Percentiles rank a stretch among this genome's conserved stretches.
Evolutionary conservation across 2,797 vertebrate species (phyloP).

Genomic region (Sardinella longiceps): DNA sequence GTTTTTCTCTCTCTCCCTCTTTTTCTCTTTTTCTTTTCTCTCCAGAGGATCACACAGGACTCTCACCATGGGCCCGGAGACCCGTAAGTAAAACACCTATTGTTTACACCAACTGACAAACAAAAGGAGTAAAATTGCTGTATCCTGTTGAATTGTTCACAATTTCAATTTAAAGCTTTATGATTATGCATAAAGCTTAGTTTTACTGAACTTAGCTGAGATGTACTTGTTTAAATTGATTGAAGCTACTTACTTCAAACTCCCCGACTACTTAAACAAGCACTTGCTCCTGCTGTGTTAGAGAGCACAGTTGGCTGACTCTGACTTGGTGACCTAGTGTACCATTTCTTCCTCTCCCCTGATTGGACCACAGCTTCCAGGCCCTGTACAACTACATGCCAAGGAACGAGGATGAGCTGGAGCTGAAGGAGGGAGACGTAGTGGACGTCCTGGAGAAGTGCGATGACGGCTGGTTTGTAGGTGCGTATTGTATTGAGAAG

Average conservation of each 20-base stretch:
- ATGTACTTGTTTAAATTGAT: no score
- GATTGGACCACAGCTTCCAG: constrained; percentile 82
- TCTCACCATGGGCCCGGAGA: constrained; percentile 74
- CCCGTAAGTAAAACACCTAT: constrained; percentile 68
- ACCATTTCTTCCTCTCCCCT: background rate
- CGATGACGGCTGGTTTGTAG: constrained; percentile 99
- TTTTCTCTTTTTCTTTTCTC: constrained; percentile 24
- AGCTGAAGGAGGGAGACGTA: constrained; percentile 94
- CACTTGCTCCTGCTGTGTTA: no score
- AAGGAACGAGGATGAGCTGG: constrained; percentile 96
- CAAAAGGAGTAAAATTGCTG: no score
- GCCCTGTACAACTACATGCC: constrained; percentile 95
- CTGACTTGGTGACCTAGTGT: background rate
- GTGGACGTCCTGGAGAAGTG: constrained; percentile 98
- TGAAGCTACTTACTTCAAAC: no score
- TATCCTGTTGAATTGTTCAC: no score
- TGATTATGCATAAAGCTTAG: background rate
- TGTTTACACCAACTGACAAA: background rate
- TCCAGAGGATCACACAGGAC: constrained; percentile 74
- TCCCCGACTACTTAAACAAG: background rate
- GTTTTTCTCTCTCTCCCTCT: constrained; percentile 27
- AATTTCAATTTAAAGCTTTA: background rate
- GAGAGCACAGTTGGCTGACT: background rate
- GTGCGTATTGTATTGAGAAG: constrained; percentile 73
- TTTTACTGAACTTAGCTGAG: background rate